phyloP scores from a whole-genome alignment of 2,113 vertebrate species.

The Pristiophorus japonicus region DNA sequence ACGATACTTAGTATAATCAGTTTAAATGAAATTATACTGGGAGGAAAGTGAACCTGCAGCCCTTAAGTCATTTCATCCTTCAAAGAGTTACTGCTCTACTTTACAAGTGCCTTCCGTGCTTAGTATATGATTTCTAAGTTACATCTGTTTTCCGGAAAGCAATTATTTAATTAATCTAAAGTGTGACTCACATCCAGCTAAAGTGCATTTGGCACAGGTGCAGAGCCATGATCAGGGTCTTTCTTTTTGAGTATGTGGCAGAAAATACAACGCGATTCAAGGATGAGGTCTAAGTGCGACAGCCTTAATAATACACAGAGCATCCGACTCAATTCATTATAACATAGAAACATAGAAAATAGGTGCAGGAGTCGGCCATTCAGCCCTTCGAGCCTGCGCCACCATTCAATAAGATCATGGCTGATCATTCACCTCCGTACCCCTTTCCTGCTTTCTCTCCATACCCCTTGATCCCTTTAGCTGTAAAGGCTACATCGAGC shows the following conservation, averaged over 20 bases:
- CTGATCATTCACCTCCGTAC: no score
- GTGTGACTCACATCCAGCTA: not conserved
- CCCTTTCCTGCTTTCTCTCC: no score
- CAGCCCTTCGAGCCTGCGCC: no score
- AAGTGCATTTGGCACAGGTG: not conserved
- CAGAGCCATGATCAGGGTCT: not conserved
- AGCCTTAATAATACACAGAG: not conserved
- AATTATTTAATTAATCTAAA: conserved; percentile 29
- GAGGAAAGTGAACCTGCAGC: not conserved
- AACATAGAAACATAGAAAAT: no score
- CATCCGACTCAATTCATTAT: not conserved
- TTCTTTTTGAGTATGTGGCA: not conserved
- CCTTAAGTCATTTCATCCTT: not conserved
- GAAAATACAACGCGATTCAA: not conserved
- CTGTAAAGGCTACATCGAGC: no score
- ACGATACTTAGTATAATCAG: conserved; percentile 1
- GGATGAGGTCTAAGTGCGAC: not conserved
- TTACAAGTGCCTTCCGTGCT: not conserved
- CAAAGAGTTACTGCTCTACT: not conserved
- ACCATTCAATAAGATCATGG: no score
- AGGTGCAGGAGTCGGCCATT: no score
- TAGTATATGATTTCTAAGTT: not conserved
- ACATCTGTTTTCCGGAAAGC: not conserved
- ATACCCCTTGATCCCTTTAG: no score
- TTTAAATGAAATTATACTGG: conserved; percentile 12